These are phyloP conservation scores for Oreochromis mossambicus DNA, from an alignment of 2,797 vertebrate species.

Conservation along the genomic window DNA sequence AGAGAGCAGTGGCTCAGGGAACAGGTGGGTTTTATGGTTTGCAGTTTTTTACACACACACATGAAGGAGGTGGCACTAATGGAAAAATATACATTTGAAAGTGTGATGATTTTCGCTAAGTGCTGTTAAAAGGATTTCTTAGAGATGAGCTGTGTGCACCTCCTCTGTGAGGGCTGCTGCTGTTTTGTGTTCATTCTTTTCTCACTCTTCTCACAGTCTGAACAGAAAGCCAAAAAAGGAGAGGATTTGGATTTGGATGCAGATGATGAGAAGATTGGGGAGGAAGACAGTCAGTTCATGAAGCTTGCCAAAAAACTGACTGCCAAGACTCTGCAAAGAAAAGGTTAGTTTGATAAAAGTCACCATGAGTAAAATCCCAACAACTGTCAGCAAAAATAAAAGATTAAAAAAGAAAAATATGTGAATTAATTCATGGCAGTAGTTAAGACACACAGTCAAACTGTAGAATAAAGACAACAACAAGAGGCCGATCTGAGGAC, in stretches of 20 bases:
- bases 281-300: conserved; percentile 92
- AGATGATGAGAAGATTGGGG: conserved; percentile 80
- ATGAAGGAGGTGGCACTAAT: neutral
- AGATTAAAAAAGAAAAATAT: neutral
- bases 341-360: conserved; percentile 69
- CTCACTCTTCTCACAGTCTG: conserved; percentile 58
- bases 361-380: neutral
- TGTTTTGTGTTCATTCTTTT: neutral
- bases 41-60: neutral
- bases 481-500: neutral
- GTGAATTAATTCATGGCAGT: neutral
- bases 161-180: neutral
- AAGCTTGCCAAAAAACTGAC: conserved; percentile 92
- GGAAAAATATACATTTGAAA: neutral
- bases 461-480: neutral
- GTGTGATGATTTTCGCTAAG: neutral
- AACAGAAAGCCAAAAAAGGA: conserved; percentile 73
- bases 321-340: conserved; percentile 84
- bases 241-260: conserved; percentile 47
- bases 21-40: conserved; percentile 75
- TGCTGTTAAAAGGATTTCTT: neutral
- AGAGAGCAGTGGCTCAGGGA: conserved; percentile 93
- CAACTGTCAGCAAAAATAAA: neutral
- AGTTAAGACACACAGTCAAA: neutral
- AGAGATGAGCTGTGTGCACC: accelerated